These are phyloP conservation scores for Cettia cetti DNA, from an alignment of 2,113 vertebrate genomes.

Conservation along the genomic window DNA sequence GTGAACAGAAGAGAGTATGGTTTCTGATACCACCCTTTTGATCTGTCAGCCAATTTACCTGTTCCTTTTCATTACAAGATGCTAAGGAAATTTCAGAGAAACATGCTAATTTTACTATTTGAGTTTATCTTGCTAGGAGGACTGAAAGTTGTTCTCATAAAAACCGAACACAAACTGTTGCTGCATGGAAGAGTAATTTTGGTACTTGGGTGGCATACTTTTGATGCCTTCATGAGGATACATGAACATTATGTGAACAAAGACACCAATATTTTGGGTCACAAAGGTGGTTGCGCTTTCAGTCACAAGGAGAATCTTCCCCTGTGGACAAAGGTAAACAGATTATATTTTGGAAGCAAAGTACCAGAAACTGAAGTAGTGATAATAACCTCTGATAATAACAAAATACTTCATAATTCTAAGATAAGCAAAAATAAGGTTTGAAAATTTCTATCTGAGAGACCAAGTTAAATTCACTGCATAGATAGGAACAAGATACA, in stretches of 20 bases:
- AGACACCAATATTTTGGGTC: neutral
- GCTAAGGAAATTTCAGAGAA: neutral
- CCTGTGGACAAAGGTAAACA: neutral
- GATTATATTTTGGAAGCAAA: neutral
- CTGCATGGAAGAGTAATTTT: neutral
- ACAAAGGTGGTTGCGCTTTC: neutral
- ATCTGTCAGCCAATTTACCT: neutral
- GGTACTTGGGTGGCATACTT: neutral
- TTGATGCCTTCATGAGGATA: neutral
- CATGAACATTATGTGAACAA: neutral
- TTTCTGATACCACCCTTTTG: neutral
- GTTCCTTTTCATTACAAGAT: neutral
- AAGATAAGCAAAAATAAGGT: neutral
- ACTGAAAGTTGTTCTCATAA: neutral
- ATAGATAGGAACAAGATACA: neutral
- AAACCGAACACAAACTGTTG: neutral
- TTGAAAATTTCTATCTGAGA: neutral
- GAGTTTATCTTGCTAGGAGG: neutral
- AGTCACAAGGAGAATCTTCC: neutral
- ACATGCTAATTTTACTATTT: neutral
- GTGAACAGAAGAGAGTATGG: neutral
- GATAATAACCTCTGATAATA: neutral
- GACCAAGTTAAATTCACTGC: neutral
- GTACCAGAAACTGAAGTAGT: neutral
- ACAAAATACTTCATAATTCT: neutral